Evolutionary conservation across 2,113 vertebrate genomes (phyloP), one percentile per base, ranked within the genome.

Genomic region (Carassius auratus): DNA sequence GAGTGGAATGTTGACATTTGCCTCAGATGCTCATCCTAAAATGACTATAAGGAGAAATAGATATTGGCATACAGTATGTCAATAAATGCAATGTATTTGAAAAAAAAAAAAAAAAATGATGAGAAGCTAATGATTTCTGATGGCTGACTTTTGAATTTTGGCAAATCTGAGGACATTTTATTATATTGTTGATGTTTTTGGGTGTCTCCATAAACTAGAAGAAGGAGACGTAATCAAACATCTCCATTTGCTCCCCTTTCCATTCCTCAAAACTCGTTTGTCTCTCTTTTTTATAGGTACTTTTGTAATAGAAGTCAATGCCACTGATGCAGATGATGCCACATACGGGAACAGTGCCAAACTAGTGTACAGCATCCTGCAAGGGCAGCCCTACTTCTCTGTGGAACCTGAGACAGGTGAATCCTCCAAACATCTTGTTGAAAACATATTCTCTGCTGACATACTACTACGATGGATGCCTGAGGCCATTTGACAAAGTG

Each of bases 331-430:
- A 48, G 90, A 91, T 5, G 90, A 91, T 45, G 87, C 89, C 48
- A 89, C 89, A 0, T 91, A 91, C 10, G 90, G 90, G 3, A 91
- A 91, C 83, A 91, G 90, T 21, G 90, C 90, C 61, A 91, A 87
- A 81, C 90, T 91, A 0, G 90, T 91, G 52, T 91, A 90, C 86
- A 91, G 90, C 64, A 91, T 91, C 80, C 85, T 91, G 14, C 88
- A 91, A 82, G 90, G 90, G 5, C 90, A 91, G 73, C 90, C 90
- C 1, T 91, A 91, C 64, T 91, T 91, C 86, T 91, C 90, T 0
- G 90, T 91, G 83, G 90, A 91, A 59, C 90, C 90, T 0, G 87
- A 91, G 45, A 86, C 90, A 84, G 90, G 90, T 89, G 80, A 42
- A 86, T 84, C 62, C n/a, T 84, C 38, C 33, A n/a, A 86, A 86